Percentiles rank a stretch among this genome's conserved stretches.
Evolutionary conservation across 2,797 vertebrate genomes (phyloP).

Genomic region (Natrix natrix): DNA sequence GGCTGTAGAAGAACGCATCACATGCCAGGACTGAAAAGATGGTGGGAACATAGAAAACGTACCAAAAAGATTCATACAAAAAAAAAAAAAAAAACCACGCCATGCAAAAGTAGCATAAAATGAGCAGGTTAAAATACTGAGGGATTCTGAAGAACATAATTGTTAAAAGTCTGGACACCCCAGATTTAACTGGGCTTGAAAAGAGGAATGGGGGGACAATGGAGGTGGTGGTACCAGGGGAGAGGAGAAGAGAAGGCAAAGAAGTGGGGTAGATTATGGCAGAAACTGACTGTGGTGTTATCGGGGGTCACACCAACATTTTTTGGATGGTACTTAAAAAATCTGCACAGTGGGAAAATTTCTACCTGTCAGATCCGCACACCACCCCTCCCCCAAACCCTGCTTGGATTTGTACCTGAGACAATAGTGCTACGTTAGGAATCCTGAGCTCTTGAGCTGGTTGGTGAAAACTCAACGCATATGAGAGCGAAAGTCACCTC

Average conservation of each 20-base stretch:
- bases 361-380: not conserved
- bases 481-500: not conserved
- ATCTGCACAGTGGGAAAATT: not conserved
- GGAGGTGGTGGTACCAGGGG: not conserved
- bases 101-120: not conserved
- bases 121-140: not conserved
- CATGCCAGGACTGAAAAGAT: not conserved
- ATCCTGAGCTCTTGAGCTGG: not conserved
- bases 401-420: not conserved
- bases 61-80: not conserved
- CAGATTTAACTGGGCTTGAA: not conserved
- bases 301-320: accelerated
- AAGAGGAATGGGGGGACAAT: not conserved
- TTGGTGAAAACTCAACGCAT: not conserved
- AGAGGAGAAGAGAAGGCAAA: not conserved
- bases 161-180: not conserved
- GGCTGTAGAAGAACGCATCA: not conserved
- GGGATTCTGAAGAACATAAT: not conserved
- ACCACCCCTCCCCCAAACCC: accelerated
- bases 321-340: not conserved
- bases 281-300: not conserved
- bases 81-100: no score
- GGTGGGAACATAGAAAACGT: not conserved
- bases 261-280: not conserved
- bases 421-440: not conserved